A percentile compares a stretch with the other conserved stretches of the same genome.
These are phyloP conservation scores for Stenichneumon culpator DNA, from an alignment of 2,888 invertebrate genomes.

Conservation along the genomic window DNA sequence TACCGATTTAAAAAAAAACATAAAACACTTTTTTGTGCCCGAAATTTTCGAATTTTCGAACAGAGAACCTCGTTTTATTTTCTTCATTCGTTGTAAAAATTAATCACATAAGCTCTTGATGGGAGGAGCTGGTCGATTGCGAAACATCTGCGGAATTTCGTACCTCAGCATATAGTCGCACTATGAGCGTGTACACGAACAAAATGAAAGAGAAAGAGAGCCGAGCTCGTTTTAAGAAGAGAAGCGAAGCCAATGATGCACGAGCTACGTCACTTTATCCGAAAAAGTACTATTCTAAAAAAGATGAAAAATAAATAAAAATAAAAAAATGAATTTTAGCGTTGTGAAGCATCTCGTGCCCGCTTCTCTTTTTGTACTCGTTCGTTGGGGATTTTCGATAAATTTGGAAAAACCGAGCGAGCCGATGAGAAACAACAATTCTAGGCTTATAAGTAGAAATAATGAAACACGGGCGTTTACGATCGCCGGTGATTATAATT, in stretches of 20 bases:
- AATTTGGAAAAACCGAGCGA: conserved; percentile 11
- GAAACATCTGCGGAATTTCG: conserved; percentile 36
- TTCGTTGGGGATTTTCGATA: conserved; percentile 52
- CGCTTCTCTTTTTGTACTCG: conserved; percentile 48
- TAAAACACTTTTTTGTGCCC: too few species aligned
- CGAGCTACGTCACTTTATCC: conserved; percentile 36
- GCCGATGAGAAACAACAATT: conserved; percentile 55
- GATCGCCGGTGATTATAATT: conserved; percentile 52
- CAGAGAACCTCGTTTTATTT: conserved; percentile 3
- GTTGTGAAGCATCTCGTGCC: conserved; percentile 38
- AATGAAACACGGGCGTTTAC: conserved; percentile 44
- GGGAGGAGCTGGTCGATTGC: conserved; percentile 28
- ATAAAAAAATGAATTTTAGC: conserved; percentile 5
- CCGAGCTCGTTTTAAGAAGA: conserved; percentile 49
- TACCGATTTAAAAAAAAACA: background rate
- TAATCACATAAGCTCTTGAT: conserved; percentile 1
- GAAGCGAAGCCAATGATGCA: conserved; percentile 35
- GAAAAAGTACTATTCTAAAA: conserved; percentile 20
- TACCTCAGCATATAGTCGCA: conserved; percentile 50
- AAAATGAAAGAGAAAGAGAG: conserved; percentile 43
- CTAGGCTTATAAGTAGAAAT: conserved; percentile 62
- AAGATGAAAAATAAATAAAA: background rate
- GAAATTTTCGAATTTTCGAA: too few species aligned
- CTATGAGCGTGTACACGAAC: conserved; percentile 59
- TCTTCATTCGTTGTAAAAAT: conserved; percentile 25